Conservation (phyloP, 2,797 vertebrate genomes). For the Pteropus rufus region DNA sequence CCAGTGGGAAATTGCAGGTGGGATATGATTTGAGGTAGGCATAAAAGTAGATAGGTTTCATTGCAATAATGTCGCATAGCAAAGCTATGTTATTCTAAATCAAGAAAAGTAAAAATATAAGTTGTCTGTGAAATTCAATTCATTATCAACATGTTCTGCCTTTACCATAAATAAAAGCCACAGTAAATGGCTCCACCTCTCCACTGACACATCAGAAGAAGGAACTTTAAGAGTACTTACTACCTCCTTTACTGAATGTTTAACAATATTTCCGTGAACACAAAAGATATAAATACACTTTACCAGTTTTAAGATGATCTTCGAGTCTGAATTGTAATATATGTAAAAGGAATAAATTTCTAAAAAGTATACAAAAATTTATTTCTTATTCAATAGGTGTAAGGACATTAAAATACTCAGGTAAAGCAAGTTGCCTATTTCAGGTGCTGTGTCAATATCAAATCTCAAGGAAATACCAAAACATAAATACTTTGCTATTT, state of each 20-base stretch:
- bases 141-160: not conserved
- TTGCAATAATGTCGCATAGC: not conserved
- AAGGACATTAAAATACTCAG: not conserved
- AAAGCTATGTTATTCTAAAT: not conserved
- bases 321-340: conserved; percentile 38
- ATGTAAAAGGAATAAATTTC: not conserved
- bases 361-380: not conserved
- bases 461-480: not conserved
- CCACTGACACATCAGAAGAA: not conserved
- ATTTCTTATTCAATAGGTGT: not conserved
- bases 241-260: not conserved
- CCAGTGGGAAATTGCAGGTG: not conserved
- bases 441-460: not conserved
- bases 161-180: not conserved
- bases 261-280: not conserved
- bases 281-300: conserved; percentile 22
- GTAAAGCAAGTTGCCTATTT: conserved; percentile 15
- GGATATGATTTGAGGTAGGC: not conserved
- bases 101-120: not conserved
- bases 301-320: conserved; percentile 20
- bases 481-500: not conserved
- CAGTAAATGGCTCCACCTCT: not conserved
- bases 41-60: not conserved
- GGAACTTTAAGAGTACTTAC: not conserved
- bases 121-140: conserved; percentile 2